Conservation (phyloP, 1,140 invertebrate genomes). For the Plodia interpunctella region DNA sequence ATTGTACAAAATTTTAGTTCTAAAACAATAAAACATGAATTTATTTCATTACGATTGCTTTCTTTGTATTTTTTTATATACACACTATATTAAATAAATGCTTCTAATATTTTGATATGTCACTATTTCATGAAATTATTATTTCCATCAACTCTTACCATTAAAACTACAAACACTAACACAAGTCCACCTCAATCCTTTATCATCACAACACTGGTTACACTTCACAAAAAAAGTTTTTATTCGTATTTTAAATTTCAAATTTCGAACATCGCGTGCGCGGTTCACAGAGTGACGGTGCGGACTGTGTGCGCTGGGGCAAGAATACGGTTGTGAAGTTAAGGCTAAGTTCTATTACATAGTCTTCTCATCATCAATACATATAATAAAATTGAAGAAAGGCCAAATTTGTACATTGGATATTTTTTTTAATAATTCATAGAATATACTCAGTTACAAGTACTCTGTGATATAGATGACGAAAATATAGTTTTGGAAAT, state of each 20-base stretch:
- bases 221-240: background rate
- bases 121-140: background rate
- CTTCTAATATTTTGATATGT: background rate
- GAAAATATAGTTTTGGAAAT: too few relatives aligned
- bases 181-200: slow-evolving; percentile 14
- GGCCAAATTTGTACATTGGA: too few relatives aligned
- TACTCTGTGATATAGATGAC: too few relatives aligned
- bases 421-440: too few relatives aligned
- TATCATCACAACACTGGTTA: background rate
- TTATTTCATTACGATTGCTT: too few relatives aligned
- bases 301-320: slow-evolving; percentile 9
- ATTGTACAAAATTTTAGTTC: too few relatives aligned
- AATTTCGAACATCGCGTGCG: slow-evolving; percentile 5
- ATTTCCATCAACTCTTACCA: background rate
- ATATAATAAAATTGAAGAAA: too few relatives aligned
- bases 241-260: background rate
- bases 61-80: too few relatives aligned
- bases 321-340: slow-evolving; percentile 13
- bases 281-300: slow-evolving; percentile 2
- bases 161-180: background rate
- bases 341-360: background rate
- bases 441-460: too few relatives aligned
- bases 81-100: background rate
- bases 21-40: too few relatives aligned
- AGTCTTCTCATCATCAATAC: too few relatives aligned